Conservation (phyloP, 2,888 invertebrate species). For the Autographa gamma region DNA sequence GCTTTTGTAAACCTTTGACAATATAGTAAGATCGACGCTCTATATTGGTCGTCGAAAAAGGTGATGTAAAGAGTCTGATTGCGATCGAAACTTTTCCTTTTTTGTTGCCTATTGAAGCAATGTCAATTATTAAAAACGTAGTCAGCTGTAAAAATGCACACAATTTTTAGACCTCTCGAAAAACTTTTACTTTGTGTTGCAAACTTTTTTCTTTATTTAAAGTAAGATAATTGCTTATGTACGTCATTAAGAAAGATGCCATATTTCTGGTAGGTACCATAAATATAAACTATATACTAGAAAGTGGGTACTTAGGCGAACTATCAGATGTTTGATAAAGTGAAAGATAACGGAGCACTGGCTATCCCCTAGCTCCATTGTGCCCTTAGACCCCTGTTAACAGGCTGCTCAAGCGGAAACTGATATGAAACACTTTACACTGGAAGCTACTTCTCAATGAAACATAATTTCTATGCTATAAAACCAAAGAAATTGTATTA, state of each 20-base stretch:
- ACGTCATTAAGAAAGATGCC: too few relatives aligned
- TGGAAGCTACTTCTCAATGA: conserved; percentile 28
- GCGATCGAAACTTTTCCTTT: neutral
- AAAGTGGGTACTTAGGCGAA: neutral
- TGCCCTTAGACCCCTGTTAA: conserved; percentile 35
- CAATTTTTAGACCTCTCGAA: too few relatives aligned
- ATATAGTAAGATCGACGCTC: conserved; percentile 12
- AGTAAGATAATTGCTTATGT: too few relatives aligned
- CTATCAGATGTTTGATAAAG: neutral
- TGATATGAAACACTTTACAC: conserved; percentile 29
- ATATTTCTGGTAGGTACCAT: too few relatives aligned
- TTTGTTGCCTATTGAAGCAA: neutral
- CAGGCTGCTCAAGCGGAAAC: conserved; percentile 37
- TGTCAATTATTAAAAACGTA: too few relatives aligned
- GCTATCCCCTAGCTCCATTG: conserved; percentile 26
- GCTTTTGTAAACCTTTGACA: conserved; percentile 26
- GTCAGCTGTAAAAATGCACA: too few relatives aligned
- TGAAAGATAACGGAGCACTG: neutral
- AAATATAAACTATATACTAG: neutral
- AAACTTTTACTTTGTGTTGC: too few relatives aligned
- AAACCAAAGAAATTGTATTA: too few relatives aligned
- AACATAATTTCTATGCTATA: conserved; percentile 19
- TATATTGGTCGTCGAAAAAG: neutral
- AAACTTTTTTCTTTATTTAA: too few relatives aligned
- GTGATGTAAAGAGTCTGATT: conserved; percentile 3